These are phyloP conservation scores for Falco rusticolus DNA, from an alignment of 2,797 vertebrate species.

Conservation along the genomic window DNA sequence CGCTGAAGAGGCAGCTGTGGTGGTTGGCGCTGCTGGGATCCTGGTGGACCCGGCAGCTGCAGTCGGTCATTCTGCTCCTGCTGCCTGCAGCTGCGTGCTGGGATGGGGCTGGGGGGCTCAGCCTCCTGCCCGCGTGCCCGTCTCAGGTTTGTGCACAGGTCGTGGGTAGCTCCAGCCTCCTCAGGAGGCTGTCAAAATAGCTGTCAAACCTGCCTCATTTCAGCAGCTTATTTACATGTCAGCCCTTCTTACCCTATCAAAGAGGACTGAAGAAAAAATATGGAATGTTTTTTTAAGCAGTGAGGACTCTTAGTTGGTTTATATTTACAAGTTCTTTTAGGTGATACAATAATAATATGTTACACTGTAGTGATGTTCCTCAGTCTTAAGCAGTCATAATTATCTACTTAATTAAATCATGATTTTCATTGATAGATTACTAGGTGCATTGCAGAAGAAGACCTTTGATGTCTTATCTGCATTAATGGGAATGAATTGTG, in stretches of 20 bases:
- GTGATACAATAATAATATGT: background rate
- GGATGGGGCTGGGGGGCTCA: background rate
- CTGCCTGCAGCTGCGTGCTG: no score
- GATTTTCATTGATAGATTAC: background rate
- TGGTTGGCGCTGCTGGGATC: rapidly evolving
- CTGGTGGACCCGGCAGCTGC: rapidly evolving
- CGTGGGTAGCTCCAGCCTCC: background rate
- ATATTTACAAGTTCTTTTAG: background rate
- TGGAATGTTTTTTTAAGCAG: background rate
- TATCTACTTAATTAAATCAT: background rate
- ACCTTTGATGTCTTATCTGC: background rate
- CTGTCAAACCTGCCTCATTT: background rate
- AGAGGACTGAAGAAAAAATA: background rate
- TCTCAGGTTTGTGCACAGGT: background rate
- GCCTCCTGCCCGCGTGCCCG: rapidly evolving
- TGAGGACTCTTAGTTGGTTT: background rate
- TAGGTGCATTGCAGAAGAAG: background rate
- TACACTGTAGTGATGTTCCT: background rate
- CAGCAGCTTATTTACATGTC: background rate
- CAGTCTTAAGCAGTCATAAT: background rate
- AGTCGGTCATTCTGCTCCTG: rapidly evolving
- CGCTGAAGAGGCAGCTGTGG: rapidly evolving
- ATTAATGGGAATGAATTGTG: background rate
- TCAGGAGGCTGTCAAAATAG: background rate
- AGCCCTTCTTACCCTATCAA: background rate